Conservation (phyloP, 2,113 vertebrate species). For the Raja brachyura region DNA sequence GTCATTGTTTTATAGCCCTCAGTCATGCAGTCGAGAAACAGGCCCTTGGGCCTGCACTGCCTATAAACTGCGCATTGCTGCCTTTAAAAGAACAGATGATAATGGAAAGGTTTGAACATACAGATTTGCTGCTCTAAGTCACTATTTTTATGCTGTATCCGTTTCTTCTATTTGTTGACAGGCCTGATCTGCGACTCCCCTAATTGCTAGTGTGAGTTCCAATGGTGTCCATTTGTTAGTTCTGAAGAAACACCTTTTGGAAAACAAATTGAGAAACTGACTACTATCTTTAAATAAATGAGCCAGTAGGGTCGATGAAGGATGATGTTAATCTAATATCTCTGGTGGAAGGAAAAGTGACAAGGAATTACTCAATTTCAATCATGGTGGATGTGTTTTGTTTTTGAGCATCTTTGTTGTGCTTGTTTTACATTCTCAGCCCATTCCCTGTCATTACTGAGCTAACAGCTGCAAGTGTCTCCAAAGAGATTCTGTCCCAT, state of each 20-base stretch:
- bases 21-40: no score
- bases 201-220: not conserved
- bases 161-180: not conserved
- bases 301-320: not conserved
- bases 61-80: not conserved
- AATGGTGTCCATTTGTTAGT: not conserved
- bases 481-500: not conserved
- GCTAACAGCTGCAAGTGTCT: not conserved
- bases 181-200: not conserved
- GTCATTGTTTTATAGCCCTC: not conserved
- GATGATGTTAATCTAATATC: not conserved
- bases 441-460: not conserved
- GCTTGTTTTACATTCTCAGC: not conserved
- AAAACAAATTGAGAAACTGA: not conserved
- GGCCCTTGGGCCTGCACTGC: no score
- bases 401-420: not conserved
- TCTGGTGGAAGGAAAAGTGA: not conserved
- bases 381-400: no score
- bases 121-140: not conserved
- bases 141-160: not conserved
- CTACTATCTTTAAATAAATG: not conserved
- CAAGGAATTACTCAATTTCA: not conserved
- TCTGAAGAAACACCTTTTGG: not conserved
- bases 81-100: not conserved
- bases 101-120: not conserved